phyloP scores from a whole-genome alignment of 2,888 invertebrate genomes.

The Phanerotoma sp. region DNA sequence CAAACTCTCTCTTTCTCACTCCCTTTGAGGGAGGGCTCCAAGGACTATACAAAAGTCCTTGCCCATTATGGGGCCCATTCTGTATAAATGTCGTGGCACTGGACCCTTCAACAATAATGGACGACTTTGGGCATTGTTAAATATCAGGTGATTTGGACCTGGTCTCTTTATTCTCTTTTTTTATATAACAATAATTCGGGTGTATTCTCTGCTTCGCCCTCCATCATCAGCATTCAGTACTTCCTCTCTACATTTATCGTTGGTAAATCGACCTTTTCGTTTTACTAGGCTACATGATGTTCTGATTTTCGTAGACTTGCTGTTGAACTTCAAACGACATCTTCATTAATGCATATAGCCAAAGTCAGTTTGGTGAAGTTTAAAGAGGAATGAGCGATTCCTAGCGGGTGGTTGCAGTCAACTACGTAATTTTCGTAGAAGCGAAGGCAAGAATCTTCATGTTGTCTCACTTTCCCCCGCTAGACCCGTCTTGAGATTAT shows the following conservation, averaged over 20 bases:
- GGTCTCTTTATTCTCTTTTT: constrained; percentile 26
- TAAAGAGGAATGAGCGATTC: constrained; percentile 12
- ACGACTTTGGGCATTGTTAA: constrained; percentile 45
- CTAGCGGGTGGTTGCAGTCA: constrained; percentile 18
- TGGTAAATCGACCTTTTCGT: no score
- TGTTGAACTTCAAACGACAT: constrained; percentile 28
- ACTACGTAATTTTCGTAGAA: constrained; percentile 23
- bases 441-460: constrained; percentile 15
- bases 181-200: no score
- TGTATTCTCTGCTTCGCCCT: no score
- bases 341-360: constrained; percentile 31
- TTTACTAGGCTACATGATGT: no score
- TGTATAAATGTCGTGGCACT: constrained; percentile 23
- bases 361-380: constrained; percentile 23
- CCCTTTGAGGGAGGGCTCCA: constrained; percentile 26
- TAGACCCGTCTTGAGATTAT: constrained; percentile 7
- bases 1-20: constrained; percentile 22
- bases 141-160: constrained; percentile 27
- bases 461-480: not conserved
- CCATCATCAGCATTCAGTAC: constrained; percentile 28
- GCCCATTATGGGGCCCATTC: constrained; percentile 32
- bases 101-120: constrained; percentile 46
- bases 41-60: constrained; percentile 32
- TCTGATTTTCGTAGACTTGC: no score
- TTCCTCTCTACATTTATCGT: no score